A percentile compares a stretch with the other conserved stretches of the same genome.
Evolutionary conservation across 2,113 vertebrate genomes (phyloP).

Genomic region (Herpetotheres cachinnans): DNA sequence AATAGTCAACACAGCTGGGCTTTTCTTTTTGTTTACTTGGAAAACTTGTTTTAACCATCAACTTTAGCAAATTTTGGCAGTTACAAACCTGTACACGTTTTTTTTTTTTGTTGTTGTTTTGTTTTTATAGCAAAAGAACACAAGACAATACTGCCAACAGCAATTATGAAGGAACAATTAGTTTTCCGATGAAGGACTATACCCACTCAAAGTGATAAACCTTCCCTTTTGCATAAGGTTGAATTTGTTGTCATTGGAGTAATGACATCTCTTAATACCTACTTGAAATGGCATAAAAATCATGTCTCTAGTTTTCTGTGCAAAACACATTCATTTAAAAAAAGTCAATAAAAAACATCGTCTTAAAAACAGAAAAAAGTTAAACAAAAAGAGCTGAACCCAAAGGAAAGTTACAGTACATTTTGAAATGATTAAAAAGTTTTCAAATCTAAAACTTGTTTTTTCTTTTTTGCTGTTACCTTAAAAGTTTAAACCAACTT

Average conservation of each 20-base stretch:
- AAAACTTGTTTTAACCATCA: conserved; percentile 80
- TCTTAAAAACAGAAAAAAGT: conserved; percentile 62
- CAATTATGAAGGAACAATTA: conserved; percentile 68
- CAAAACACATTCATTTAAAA: conserved; percentile 62
- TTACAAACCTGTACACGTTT: conserved; percentile 81
- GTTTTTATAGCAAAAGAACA: conserved; percentile 76
- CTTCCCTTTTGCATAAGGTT: conserved; percentile 76
- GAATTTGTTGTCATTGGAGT: conserved; percentile 37
- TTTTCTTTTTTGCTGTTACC: conserved; percentile 9
- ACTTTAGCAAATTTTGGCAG: conserved; percentile 83
- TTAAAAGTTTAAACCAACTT: conserved; percentile 50
- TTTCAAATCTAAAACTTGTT: conserved; percentile 55
- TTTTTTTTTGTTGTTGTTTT: not conserved
- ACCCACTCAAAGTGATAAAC: conserved; percentile 48
- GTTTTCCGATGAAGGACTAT: conserved; percentile 51
- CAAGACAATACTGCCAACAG: conserved; percentile 79
- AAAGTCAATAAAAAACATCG: conserved; percentile 62
- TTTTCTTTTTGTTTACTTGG: conserved; percentile 76
- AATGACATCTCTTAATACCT: conserved; percentile 27
- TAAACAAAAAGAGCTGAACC: conserved; percentile 59
- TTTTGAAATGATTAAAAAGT: conserved; percentile 65
- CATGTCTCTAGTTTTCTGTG: conserved; percentile 53
- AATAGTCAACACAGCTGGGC: conserved; percentile 57
- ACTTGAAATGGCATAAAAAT: conserved; percentile 63
- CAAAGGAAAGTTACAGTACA: conserved; percentile 68